Base-by-base conservation (phyloP, 2,888 invertebrate species). In the Saturnia pavonia region DNA sequence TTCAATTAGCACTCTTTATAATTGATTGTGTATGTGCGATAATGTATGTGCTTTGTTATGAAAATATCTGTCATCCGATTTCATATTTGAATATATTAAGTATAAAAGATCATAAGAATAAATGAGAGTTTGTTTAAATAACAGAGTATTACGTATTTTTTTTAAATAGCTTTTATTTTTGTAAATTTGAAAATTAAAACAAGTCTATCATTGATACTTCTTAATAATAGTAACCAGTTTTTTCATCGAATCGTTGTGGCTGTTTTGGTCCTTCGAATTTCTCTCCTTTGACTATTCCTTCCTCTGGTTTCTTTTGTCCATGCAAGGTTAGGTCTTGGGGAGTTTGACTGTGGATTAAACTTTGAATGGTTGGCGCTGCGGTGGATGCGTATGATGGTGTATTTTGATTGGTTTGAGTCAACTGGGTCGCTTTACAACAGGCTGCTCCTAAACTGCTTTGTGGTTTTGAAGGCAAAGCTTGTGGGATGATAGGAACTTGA, bases 141-240 rank as follows among this genome's bases (percentile, higher is more conserved):
- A 34, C n/a, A n/a, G 6, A 34, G 34, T 34, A 2, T 34, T 34
- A 34, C 6, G 34, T 34, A 34, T 4, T 34, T 34, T 34, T n/a
- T 34, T 34, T 34, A 34, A 34, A 34, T 34, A 34, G 6, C 6
- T 40, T 65, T 65, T 65, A 40, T 40, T 65, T 65, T 57, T 25
- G 11, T 57, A 25, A 25, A 43, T 57, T 25, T 25, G 7, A 40
- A 40, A 34, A 27, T 19, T 40, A 40, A 9, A 65, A 72, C 57
- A 68, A 66, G 43, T 67, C 66, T 72, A 71, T 25, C 22, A 73
- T 82, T 84, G 82, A 81, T 79, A 81, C 78, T 74, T 51, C 74
- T 85, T 74, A 91, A 77, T 92, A 92, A 82, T 92, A 87, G 75
- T 94, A 93, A 45, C 93, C 93, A 68, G 89, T 89, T 79, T 88